Evolutionary conservation across 2,888 invertebrate genomes (phyloP).

Genomic region (Sturmia bella): DNA sequence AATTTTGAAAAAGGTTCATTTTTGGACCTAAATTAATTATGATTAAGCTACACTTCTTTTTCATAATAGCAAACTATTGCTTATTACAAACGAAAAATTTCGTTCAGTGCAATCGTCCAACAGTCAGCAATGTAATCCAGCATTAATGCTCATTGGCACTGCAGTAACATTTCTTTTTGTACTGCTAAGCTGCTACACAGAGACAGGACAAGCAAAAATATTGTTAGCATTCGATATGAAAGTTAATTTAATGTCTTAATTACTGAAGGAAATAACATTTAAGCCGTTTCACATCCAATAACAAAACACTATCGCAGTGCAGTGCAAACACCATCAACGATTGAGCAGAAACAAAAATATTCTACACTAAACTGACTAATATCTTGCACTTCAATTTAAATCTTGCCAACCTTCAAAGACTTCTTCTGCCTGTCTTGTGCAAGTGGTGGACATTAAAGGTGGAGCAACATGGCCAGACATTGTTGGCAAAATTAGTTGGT

Average conservation of each 20-base stretch:
- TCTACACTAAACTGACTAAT: constrained; percentile 44
- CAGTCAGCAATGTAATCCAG: background rate
- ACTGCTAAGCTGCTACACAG: constrained; percentile 32
- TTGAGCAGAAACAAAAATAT: constrained; percentile 27
- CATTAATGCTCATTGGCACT: constrained; percentile 40
- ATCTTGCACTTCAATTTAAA: constrained; percentile 58
- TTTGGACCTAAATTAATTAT: no score
- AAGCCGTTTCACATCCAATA: constrained; percentile 64
- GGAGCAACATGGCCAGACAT: background rate
- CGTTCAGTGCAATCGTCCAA: constrained; percentile 27
- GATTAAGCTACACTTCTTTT: background rate
- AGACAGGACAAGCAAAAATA: constrained; percentile 16
- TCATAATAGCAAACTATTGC: background rate
- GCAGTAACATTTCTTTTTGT: constrained; percentile 28
- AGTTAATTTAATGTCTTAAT: constrained; percentile 75
- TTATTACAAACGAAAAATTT: background rate
- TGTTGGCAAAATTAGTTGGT: constrained; percentile 29
- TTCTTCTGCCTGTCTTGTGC: constrained; percentile 2
- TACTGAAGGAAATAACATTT: constrained; percentile 75
- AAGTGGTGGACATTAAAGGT: constrained; percentile 23
- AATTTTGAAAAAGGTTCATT: no score
- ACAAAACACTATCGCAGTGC: constrained; percentile 25
- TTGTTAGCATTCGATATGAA: constrained; percentile 43
- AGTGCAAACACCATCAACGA: background rate
- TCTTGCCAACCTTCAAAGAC: constrained; percentile 41